Evolutionary conservation across 2,797 vertebrate species (phyloP).

Genomic region (Sparus aurata): DNA sequence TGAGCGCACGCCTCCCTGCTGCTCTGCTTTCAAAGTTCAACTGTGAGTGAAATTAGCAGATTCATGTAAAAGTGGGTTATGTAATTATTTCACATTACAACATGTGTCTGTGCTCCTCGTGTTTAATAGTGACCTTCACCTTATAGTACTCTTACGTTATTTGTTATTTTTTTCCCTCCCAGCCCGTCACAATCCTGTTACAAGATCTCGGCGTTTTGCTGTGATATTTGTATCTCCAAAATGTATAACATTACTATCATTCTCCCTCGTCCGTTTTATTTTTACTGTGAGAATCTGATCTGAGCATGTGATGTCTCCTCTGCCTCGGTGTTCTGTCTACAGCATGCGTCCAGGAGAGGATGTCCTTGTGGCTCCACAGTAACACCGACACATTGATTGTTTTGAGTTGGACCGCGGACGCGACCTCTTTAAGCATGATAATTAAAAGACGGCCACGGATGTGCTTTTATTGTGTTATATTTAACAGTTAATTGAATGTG

Average conservation of each 20-base stretch:
- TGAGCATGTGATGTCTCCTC: constrained; percentile 34
- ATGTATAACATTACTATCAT: constrained; percentile 40
- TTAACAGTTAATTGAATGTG: background rate
- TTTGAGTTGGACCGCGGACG: background rate
- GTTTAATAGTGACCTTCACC: constrained; percentile 37
- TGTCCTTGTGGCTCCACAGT: constrained; percentile 41
- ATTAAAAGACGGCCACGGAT: background rate
- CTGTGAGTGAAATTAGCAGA: background rate
- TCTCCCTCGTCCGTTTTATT: constrained; percentile 24
- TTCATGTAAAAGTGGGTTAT: background rate
- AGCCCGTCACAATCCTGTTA: constrained; percentile 4
- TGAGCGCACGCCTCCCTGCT: background rate
- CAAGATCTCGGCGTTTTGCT: constrained; percentile 17
- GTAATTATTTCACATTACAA: background rate
- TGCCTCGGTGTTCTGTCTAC: background rate
- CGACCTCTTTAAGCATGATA: background rate
- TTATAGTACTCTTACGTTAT: constrained; percentile 16
- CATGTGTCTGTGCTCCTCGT: background rate
- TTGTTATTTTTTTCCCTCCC: background rate
- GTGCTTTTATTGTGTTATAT: background rate
- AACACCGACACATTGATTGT: constrained; percentile 4
- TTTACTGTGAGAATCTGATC: constrained; percentile 54
- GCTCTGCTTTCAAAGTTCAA: background rate
- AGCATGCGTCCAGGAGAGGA: constrained; percentile 10
- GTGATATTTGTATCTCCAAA: constrained; percentile 44